phyloP scores from a whole-genome alignment of 2,888 invertebrate genomes.

The Phoronis australis region DNA sequence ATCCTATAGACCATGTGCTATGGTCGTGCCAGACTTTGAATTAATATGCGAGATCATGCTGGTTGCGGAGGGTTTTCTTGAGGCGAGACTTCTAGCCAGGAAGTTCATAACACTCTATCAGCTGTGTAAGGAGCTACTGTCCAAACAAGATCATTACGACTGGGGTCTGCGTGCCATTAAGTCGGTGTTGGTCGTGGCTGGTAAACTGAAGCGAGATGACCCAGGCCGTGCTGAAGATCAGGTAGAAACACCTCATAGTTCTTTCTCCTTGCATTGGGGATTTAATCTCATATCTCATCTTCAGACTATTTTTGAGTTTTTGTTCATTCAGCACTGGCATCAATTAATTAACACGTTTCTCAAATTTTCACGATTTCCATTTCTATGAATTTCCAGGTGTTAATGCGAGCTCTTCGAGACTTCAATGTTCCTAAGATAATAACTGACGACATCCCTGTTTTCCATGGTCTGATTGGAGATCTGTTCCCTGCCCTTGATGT shows the following conservation, averaged over 20 bases:
- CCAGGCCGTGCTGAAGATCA: constrained; percentile 90
- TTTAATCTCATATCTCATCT: too few relatives aligned
- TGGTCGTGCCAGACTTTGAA: constrained; percentile 94
- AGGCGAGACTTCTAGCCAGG: constrained; percentile 80
- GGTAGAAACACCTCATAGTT: too few relatives aligned
- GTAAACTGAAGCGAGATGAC: constrained; percentile 85
- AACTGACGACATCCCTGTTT: constrained; percentile 86
- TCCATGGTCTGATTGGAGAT: constrained; percentile 92
- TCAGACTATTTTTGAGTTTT: too few relatives aligned
- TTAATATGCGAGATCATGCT: constrained; percentile 94
- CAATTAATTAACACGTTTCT: too few relatives aligned
- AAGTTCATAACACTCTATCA: constrained; percentile 92
- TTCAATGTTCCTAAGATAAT: constrained; percentile 93
- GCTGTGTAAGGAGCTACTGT: constrained; percentile 84
- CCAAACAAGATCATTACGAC: constrained; percentile 87
- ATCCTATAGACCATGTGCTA: constrained; percentile 85
- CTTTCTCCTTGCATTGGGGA: too few relatives aligned
- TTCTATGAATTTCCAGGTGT: constrained; percentile 36
- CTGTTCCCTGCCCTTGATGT: constrained; percentile 90
- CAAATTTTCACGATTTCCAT: too few relatives aligned
- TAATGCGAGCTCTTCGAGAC: constrained; percentile 88
- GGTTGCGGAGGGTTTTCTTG: constrained; percentile 92
- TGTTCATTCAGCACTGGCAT: too few relatives aligned
- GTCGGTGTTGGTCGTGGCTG: constrained; percentile 88
- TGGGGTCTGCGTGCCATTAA: constrained; percentile 90